Base-by-base conservation (phyloP, 2,888 invertebrate species). In the Anthrax anthrax region DNA sequence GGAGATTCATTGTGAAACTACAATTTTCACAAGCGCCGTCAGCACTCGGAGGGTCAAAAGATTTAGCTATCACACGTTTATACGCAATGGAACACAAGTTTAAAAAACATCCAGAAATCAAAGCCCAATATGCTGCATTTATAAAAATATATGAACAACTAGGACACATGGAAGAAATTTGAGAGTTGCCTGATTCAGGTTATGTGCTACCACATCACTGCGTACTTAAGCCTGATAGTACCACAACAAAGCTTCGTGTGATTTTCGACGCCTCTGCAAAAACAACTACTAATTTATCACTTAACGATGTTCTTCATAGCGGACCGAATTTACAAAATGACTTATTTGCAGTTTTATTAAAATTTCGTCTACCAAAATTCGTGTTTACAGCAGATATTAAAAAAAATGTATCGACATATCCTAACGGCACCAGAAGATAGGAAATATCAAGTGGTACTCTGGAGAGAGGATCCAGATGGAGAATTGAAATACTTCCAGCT, bases 381-480 rank as follows among this genome's bases (percentile, higher is more conserved):
- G 38, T 18, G 6, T 16, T 38, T 4, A 1, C 38, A 12, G 41
- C 53, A 1, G 58, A 60, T 39, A 51, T 61, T 12, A n/a, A 40
- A 44, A 3, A 50, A 56, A 46, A 58, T 58, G 51, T 59, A 55
- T 43, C 51, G 52, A 1, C 56, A 57, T 47, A 54, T 59, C 10
- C 2, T 39, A 8, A 39, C 56, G 2, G 19, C 49, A 19, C 46
- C 49, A 6, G 42, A 44, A 3, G 48, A 58, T 13, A 34, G 37
- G 8, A 44, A 54, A 38, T 52, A 49, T 23, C 50, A 55, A 14
- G 32, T 53, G 16, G 54, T 53, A 10, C 18, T 57, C 1, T 55
- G 53, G 52, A 42, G 54, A 37, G 23, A 39, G 1, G 41, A 38
- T 39, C 44, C 43, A 13, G 10, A 36, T 6, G 39, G 44, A 16